These are phyloP conservation scores for Drosophila malerkotliana DNA, from an alignment of 1,140 invertebrate genomes.

Conservation along the genomic window DNA sequence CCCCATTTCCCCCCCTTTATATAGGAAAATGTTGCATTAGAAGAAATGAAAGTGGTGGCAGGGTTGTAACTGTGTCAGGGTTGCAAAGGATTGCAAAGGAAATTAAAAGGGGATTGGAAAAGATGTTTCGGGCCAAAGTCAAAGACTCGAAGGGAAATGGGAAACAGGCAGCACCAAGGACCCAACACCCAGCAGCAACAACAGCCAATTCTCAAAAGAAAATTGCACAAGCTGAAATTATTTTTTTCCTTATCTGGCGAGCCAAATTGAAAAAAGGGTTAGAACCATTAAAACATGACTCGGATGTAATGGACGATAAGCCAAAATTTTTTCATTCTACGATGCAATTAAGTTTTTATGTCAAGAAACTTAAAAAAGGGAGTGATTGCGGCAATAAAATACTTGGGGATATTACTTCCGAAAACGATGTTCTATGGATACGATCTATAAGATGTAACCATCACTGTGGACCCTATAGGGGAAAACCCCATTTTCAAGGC, in stretches of 20 bases:
- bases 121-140: constrained; percentile 21
- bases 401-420: too few species aligned
- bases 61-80: constrained; percentile 44
- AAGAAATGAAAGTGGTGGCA: constrained; percentile 32
- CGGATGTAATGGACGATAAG: constrained; percentile 17
- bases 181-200: neutral
- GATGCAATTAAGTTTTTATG: neutral
- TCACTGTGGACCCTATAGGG: too few species aligned
- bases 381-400: neutral
- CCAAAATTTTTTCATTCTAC: neutral
- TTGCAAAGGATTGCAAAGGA: constrained; percentile 63
- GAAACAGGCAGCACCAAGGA: neutral
- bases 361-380: neutral
- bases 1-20: neutral
- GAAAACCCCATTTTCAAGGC: too few species aligned
- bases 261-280: constrained; percentile 12
- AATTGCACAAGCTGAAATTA: constrained; percentile 25
- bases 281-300: neutral
- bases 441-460: too few species aligned
- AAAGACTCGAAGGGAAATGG: constrained; percentile 33
- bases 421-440: too few species aligned
- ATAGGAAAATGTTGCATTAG: constrained; percentile 49
- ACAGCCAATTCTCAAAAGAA: constrained; percentile 24
- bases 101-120: constrained; percentile 54
- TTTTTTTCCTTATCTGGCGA: constrained; percentile 5